These are phyloP conservation scores for Morone saxatilis DNA, from an alignment of 2,113 vertebrate species.

Conservation along the genomic window DNA sequence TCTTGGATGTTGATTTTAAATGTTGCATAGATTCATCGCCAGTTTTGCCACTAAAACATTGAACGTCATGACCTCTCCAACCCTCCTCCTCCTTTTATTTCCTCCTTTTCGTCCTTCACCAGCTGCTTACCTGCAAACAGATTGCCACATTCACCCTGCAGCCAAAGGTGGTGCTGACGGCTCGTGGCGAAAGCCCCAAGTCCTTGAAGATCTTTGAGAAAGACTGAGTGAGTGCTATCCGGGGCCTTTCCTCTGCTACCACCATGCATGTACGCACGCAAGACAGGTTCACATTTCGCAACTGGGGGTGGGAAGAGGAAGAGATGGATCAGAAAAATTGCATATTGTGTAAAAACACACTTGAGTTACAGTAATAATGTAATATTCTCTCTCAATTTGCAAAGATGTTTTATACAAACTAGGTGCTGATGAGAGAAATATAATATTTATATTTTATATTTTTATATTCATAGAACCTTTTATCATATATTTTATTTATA, in stretches of 20 bases:
- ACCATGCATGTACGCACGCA: conserved; percentile 98
- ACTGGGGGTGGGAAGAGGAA: conserved; percentile 72
- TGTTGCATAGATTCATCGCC: background rate
- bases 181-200: conserved; percentile 92
- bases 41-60: background rate
- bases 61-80: background rate
- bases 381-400: background rate
- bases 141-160: conserved; percentile 97
- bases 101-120: background rate
- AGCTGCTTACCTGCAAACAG: conserved; percentile 92
- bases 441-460: background rate
- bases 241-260: conserved; percentile 95
- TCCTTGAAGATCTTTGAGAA: conserved; percentile 99
- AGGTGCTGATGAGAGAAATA: background rate
- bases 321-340: background rate
- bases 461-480: background rate
- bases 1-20: background rate
- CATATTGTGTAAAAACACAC: background rate
- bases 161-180: conserved; percentile 97
- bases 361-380: background rate
- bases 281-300: conserved; percentile 93
- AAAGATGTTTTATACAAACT: background rate
- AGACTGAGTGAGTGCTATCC: conserved; percentile 92
- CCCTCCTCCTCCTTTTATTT: too few species aligned
- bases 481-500: conserved; percentile 1